These are phyloP conservation scores for Opisthograptis luteolata DNA, from an alignment of 2,888 invertebrate species.

Conservation along the genomic window DNA sequence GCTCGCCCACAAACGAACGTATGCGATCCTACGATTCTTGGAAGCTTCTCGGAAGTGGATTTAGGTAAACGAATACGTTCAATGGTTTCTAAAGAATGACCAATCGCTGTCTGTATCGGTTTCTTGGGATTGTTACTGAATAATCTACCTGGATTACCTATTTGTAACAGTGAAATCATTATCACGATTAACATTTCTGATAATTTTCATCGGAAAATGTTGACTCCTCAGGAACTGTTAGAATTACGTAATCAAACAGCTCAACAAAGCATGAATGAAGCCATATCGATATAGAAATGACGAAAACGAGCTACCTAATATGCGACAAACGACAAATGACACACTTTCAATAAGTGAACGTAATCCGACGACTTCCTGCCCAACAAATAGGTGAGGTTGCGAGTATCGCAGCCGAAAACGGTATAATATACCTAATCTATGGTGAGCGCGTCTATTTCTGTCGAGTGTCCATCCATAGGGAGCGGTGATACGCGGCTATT, in stretches of 20 bases:
- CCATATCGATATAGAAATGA: conserved; percentile 39
- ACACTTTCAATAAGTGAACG: conserved; percentile 37
- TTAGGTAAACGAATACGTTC: conserved; percentile 10
- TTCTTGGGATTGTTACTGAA: neutral
- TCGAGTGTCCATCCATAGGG: conserved; percentile 71
- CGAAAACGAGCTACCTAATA: conserved; percentile 33
- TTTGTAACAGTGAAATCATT: neutral
- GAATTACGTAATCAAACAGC: neutral
- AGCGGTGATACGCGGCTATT: conserved; percentile 69
- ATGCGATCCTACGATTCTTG: conserved; percentile 8
- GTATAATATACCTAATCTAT: conserved; percentile 64
- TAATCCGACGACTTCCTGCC: conserved; percentile 49
- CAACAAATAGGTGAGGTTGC: conserved; percentile 57
- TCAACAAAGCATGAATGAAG: conserved; percentile 12
- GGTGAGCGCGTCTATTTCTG: conserved; percentile 74
- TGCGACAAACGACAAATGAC: conserved; percentile 35
- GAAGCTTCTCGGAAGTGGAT: conserved; percentile 20
- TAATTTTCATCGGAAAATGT: neutral
- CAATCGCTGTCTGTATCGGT: conserved; percentile 9
- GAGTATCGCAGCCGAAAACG: conserved; percentile 70
- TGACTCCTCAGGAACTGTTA: neutral
- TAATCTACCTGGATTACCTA: neutral
- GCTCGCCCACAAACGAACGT: conserved; percentile 18
- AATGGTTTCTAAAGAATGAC: conserved; percentile 14
- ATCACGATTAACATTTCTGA: conserved; percentile 2